phyloP scores from a whole-genome alignment of 1,140 invertebrate genomes.

The Calephelis virginiensis region DNA sequence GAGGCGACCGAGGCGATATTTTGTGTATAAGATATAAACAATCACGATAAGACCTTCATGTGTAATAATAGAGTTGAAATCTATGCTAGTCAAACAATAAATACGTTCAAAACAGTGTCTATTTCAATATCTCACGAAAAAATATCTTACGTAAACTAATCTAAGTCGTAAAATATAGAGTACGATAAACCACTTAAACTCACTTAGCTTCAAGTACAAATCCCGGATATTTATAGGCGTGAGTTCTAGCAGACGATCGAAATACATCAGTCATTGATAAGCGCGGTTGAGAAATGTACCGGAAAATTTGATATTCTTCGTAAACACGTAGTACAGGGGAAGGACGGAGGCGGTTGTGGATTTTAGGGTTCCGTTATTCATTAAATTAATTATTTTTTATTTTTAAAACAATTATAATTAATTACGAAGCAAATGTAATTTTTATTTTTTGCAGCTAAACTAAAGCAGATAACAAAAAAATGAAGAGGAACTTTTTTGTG shows the following conservation, averaged over 20 bases:
- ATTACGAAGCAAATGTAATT: too few relatives aligned
- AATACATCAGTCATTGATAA: constrained; percentile 4
- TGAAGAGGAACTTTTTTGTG: too few relatives aligned
- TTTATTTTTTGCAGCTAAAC: too few relatives aligned
- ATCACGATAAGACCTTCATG: too few relatives aligned
- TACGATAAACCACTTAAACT: constrained; percentile 7
- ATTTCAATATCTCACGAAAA: constrained; percentile 3
- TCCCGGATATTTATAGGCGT: constrained; percentile 12
- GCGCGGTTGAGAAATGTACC: constrained; percentile 6
- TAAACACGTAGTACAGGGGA: neutral
- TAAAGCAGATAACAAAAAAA: too few relatives aligned
- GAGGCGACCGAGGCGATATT: too few relatives aligned
- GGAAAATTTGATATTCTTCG: constrained; percentile 16
- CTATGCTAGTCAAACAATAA: too few relatives aligned
- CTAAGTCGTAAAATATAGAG: constrained; percentile 9
- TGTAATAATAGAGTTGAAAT: too few relatives aligned
- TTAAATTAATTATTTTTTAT: too few relatives aligned
- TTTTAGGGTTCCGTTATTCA: too few relatives aligned
- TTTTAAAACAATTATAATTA: too few relatives aligned
- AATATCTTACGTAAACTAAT: constrained; percentile 6
- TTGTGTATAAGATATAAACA: too few relatives aligned
- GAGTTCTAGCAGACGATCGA: constrained; percentile 3
- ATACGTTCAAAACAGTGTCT: neutral
- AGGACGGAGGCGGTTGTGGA: neutral
- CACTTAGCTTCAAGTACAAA: constrained; percentile 3